Evolutionary conservation across 1,140 invertebrate genomes (phyloP).

Genomic region (Gryon sp.): DNA sequence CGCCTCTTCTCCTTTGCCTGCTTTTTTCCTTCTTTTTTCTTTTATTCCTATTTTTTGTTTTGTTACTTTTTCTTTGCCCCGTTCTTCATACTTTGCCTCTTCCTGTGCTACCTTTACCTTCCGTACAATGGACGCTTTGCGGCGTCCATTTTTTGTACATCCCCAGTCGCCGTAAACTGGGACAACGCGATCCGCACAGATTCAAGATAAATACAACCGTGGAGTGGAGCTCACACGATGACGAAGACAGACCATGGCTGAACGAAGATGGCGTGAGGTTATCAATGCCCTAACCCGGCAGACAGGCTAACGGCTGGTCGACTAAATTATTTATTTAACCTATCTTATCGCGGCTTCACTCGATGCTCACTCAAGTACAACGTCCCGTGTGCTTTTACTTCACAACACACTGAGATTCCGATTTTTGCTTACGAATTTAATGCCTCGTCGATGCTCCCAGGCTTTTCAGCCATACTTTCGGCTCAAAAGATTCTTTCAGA

Average conservation of each 20-base stretch:
- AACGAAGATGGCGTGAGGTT: slow-evolving; percentile 61
- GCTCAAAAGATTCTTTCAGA: background rate
- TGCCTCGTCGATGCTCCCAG: slow-evolving; percentile 4
- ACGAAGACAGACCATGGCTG: slow-evolving; percentile 15
- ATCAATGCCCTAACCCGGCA: slow-evolving; percentile 69
- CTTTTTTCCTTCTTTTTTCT: background rate
- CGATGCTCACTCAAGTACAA: slow-evolving; percentile 67
- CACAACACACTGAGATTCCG: slow-evolving; percentile 12
- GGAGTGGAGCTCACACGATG: slow-evolving; percentile 14
- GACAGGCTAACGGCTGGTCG: slow-evolving; percentile 68
- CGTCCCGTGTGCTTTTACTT: slow-evolving; percentile 42
- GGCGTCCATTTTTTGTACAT: slow-evolving; percentile 59
- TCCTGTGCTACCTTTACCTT: slow-evolving; percentile 34
- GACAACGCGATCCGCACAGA: slow-evolving; percentile 65
- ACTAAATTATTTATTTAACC: slow-evolving; percentile 76
- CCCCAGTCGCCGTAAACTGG: slow-evolving; percentile 59
- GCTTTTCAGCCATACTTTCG: slow-evolving; percentile 1
- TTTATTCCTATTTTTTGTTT: slow-evolving; percentile 22
- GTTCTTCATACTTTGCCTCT: slow-evolving; percentile 14
- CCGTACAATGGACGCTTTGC: slow-evolving; percentile 27
- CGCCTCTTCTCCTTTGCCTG: background rate
- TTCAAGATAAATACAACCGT: slow-evolving; percentile 70
- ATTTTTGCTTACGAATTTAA: slow-evolving; percentile 21
- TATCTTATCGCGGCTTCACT: slow-evolving; percentile 70
- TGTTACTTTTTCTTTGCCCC: background rate